Conservation (phyloP, 1,140 invertebrate species). For the Drosophila ambigua region DNA sequence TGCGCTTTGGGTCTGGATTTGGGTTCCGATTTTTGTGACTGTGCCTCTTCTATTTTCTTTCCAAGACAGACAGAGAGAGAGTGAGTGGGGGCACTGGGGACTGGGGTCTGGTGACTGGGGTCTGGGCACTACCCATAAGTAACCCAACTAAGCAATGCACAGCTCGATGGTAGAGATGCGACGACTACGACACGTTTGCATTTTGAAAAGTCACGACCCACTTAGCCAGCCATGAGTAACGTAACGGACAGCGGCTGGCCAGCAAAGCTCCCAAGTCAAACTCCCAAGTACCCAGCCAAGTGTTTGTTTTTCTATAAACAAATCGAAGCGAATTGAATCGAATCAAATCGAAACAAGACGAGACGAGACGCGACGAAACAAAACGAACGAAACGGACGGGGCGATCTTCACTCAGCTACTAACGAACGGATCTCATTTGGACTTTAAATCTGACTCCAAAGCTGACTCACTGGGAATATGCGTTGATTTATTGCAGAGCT, state of each 20-base stretch:
- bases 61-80: background rate
- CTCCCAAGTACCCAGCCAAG: constrained; percentile 54
- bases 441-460: constrained; percentile 35
- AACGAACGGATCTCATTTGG: constrained; percentile 35
- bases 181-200: constrained; percentile 74
- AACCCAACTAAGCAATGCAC: constrained; percentile 38
- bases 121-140: constrained; percentile 50
- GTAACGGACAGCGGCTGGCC: constrained; percentile 60
- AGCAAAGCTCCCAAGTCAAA: constrained; percentile 38
- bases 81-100: constrained; percentile 2
- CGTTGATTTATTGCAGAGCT: constrained; percentile 78
- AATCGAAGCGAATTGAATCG: constrained; percentile 57
- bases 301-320: constrained; percentile 78
- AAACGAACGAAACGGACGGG: too few relatives aligned
- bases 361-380: constrained; percentile 39
- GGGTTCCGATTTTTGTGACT: constrained; percentile 43
- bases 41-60: constrained; percentile 12
- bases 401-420: constrained; percentile 42
- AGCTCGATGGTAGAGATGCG: constrained; percentile 38
- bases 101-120: constrained; percentile 1
- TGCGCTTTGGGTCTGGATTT: constrained; percentile 52
- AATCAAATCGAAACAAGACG: constrained; percentile 33
- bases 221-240: constrained; percentile 81
- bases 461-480: constrained; percentile 61
- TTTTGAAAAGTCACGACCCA: constrained; percentile 82